phyloP scores from a whole-genome alignment of 2,797 vertebrate genomes.

The Apodemus agrarius region DNA sequence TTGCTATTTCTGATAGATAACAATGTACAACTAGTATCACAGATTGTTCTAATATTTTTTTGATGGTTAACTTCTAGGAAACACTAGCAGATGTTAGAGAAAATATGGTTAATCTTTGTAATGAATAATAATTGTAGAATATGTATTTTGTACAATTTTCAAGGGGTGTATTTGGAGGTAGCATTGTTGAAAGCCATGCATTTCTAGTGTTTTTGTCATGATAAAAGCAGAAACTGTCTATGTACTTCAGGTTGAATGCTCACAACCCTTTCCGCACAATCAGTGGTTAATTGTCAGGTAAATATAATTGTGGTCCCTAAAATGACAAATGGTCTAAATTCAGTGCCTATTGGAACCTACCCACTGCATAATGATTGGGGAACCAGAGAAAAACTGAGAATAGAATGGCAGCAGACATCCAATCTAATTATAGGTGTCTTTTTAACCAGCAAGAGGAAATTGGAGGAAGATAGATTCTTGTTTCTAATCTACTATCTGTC shows the following conservation, averaged over 20 bases:
- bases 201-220: slow-evolving; percentile 35
- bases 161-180: slow-evolving; percentile 38
- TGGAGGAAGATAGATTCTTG: slow-evolving; percentile 61
- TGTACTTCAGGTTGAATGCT: slow-evolving; percentile 57
- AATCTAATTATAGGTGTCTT: slow-evolving; percentile 72
- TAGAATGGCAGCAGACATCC: slow-evolving; percentile 59
- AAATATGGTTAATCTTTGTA: neutral
- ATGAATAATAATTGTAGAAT: slow-evolving; percentile 28
- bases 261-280: slow-evolving; percentile 65
- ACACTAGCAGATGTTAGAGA: neutral
- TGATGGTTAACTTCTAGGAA: slow-evolving; percentile 31
- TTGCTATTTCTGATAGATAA: slow-evolving; percentile 78
- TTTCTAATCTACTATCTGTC: slow-evolving; percentile 66
- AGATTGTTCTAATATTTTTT: slow-evolving; percentile 72
- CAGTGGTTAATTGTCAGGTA: slow-evolving; percentile 71
- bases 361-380: slow-evolving; percentile 61
- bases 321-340: slow-evolving; percentile 74
- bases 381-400: slow-evolving; percentile 66
- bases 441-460: slow-evolving; percentile 59
- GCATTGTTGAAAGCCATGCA: slow-evolving; percentile 33
- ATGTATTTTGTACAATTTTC: neutral
- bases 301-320: slow-evolving; percentile 64
- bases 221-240: slow-evolving; percentile 32
- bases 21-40: slow-evolving; percentile 79
- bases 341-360: slow-evolving; percentile 65